Conservation (phyloP, 2,797 vertebrate species). For the Sternarchorhynchus goeldii region DNA sequence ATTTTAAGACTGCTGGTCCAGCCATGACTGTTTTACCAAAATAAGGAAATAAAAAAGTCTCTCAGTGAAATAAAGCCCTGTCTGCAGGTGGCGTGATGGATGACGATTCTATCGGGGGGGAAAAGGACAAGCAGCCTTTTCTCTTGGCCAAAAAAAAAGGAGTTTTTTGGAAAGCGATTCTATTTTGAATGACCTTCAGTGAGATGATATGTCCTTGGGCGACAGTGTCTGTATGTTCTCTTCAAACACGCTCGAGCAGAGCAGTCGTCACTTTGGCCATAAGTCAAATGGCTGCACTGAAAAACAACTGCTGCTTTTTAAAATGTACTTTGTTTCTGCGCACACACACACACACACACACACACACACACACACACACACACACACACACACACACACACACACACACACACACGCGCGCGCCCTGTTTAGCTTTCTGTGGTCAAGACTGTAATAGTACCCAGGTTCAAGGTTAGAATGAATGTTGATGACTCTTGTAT, state of each 20-base stretch:
- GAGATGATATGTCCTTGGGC: constrained; percentile 49
- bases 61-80: constrained; percentile 68
- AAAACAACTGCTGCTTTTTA: neutral
- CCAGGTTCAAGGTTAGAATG: constrained; percentile 17
- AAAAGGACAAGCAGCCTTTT: constrained; percentile 69
- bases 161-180: constrained; percentile 56
- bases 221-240: constrained; percentile 24
- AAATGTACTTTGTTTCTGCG: neutral
- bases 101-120: constrained; percentile 68
- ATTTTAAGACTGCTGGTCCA: constrained; percentile 12
- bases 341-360: constrained; percentile 5
- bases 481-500: constrained; percentile 30
- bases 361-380: neutral
- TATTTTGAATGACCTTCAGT: constrained; percentile 51
- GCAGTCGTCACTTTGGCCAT: neutral
- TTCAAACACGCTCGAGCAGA: constrained; percentile 25
- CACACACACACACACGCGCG: too few relatives aligned
- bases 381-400: too few relatives aligned
- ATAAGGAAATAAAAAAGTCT: constrained; percentile 57
- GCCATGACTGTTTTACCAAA: constrained; percentile 8
- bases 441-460: neutral
- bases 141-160: constrained; percentile 56
- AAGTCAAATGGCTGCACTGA: constrained; percentile 11
- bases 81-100: constrained; percentile 72
- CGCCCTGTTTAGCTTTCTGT: constrained; percentile 16